Evolutionary conservation across 2,797 vertebrate species (phyloP), one percentile per base, ranked within the genome.

Genomic region (Phrynocephalus forsythii): DNA sequence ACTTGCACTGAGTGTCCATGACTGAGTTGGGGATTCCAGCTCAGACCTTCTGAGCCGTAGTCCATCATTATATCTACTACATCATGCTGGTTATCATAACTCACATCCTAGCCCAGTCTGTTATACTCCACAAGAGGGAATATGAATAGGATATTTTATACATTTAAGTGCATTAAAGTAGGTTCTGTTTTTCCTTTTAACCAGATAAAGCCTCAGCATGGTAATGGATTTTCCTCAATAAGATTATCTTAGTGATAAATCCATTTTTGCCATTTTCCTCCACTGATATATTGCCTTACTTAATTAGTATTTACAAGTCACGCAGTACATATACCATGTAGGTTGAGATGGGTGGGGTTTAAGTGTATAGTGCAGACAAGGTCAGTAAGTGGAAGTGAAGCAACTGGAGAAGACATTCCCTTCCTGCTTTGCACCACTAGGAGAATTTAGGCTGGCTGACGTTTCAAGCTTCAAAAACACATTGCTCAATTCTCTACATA

Each of bases 381-480:
- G 2, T 72, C 22, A 63, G 26, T 63, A 72, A 72, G 81, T 10
- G 33, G 68, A 63, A 60, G 33, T 20, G 60, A 86, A 71, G 48
- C 0, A 28, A 16, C 3, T 4, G 22, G 11, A 7, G 13, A 76
- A 13, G 5, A 16, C 22, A 60, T 72, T 76, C 18, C 16, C 15
- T 79, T 82, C 44, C 38, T 75, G 56, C 20, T 9, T 50, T 28
- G 44, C 13, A 30, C 44, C 63, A 68, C 18, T 50, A 24, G 28
- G 33, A 86, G 69, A 79, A 81, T 81, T 79, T 67, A 30, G 30
- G 28, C 68, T 86, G 56, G 26, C 69, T 80, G n/a, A 67, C 48
- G 22, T 28, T 81, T 81, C 26, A 80, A 66, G 38, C 28, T 82
- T 87, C 69, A 81, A 82, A 78, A 82, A 60, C 30, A n/a, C 56